These are phyloP conservation scores for Lymantria monacha DNA, from an alignment of 2,888 invertebrate species.

Conservation along the genomic window DNA sequence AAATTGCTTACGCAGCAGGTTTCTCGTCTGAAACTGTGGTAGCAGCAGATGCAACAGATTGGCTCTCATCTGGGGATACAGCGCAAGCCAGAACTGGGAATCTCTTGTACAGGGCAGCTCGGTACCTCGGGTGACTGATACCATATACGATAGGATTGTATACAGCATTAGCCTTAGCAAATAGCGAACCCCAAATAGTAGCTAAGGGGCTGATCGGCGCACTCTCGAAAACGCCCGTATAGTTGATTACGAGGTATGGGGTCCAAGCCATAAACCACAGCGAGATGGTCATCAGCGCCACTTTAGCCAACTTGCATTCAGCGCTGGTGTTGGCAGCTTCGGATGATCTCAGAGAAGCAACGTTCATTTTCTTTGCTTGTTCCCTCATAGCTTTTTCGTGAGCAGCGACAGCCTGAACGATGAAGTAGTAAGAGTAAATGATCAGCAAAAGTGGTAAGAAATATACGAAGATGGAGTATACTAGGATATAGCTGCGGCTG, in stretches of 20 bases:
- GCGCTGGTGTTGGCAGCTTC: slow-evolving; percentile 90
- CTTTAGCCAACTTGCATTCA: slow-evolving; percentile 93
- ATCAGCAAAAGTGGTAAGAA: slow-evolving; percentile 89
- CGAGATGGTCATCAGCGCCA: slow-evolving; percentile 94
- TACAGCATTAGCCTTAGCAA: slow-evolving; percentile 95
- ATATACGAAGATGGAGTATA: slow-evolving; percentile 90
- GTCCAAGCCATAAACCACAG: slow-evolving; percentile 97
- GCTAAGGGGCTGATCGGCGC: slow-evolving; percentile 88
- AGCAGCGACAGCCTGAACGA: slow-evolving; percentile 91
- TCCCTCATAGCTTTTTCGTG: slow-evolving; percentile 94
- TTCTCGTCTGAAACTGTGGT: slow-evolving; percentile 87
- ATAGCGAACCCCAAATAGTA: slow-evolving; percentile 94
- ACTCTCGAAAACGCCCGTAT: slow-evolving; percentile 89
- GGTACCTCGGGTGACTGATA: slow-evolving; percentile 92
- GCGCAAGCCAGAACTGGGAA: slow-evolving; percentile 90
- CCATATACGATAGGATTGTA: slow-evolving; percentile 96
- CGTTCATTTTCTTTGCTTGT: slow-evolving; percentile 97
- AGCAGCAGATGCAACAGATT: slow-evolving; percentile 85
- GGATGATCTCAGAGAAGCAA: slow-evolving; percentile 91
- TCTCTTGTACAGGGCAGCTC: slow-evolving; percentile 87
- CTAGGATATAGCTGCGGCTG: slow-evolving; percentile 89
- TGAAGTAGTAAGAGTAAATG: slow-evolving; percentile 93
- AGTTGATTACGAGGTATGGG: slow-evolving; percentile 92
- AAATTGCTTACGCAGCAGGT: slow-evolving; percentile 78
- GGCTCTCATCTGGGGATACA: slow-evolving; percentile 81